Conservation (phyloP, 2,888 invertebrate genomes). For the Dolomedes plantarius region DNA sequence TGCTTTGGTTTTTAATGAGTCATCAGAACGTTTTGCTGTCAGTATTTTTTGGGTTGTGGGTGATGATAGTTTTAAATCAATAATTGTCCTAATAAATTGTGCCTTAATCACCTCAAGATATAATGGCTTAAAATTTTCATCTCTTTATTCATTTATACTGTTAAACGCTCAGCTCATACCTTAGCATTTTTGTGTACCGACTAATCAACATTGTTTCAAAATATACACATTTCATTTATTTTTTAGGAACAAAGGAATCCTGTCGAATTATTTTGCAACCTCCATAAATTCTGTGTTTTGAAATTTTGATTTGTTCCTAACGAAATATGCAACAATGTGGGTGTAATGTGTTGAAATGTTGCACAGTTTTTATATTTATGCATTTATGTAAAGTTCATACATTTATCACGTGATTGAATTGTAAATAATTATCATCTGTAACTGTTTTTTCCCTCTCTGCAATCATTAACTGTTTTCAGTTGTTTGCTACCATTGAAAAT, state of each 20-base stretch:
- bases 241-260: no score
- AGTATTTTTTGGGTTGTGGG: no score
- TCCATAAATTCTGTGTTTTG: no score
- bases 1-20: background rate
- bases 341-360: background rate
- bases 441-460: background rate
- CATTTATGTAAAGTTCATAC: constrained; percentile 11
- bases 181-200: background rate
- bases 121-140: background rate
- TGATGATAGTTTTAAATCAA: no score
- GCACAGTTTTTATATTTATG: background rate
- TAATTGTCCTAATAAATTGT: background rate
- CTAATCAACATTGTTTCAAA: no score
- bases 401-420: background rate
- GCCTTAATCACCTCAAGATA: background rate
- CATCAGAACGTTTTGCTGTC: no score
- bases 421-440: background rate
- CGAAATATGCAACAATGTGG: background rate
- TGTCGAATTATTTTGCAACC: no score
- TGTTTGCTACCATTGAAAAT: background rate
- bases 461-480: background rate
- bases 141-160: background rate
- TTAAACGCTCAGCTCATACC: background rate
- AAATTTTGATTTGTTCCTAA: background rate
- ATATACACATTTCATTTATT: no score